Conservation (phyloP, 2,113 vertebrate genomes). For the Piaya cayana region DNA sequence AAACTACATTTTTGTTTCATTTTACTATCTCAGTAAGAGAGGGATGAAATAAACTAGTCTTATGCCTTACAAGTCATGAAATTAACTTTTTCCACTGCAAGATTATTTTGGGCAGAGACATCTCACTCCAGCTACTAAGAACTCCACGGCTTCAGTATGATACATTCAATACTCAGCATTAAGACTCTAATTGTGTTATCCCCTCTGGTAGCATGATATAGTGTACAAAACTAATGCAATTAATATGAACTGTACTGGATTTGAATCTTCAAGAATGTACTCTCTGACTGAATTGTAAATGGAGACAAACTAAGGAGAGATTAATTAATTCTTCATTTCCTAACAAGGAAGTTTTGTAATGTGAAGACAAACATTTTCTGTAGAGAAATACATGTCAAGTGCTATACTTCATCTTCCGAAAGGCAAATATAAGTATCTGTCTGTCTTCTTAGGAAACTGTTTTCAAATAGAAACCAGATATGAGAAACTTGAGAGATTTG, state of each 20-base stretch:
- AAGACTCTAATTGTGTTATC: constrained; percentile 30
- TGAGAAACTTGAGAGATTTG: background rate
- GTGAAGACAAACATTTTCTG: constrained; percentile 15
- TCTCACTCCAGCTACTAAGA: background rate
- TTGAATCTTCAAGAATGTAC: constrained; percentile 36
- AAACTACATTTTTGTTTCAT: background rate
- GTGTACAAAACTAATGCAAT: constrained; percentile 12
- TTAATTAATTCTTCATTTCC: constrained; percentile 51
- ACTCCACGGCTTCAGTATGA: background rate
- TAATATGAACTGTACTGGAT: background rate
- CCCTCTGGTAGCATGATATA: constrained; percentile 6
- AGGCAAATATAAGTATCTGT: background rate
- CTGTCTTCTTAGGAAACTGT: background rate
- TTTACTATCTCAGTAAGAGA: background rate
- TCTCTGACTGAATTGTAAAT: constrained; percentile 39
- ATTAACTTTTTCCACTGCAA: background rate
- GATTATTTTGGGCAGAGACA: constrained; percentile 1
- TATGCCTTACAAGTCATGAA: background rate
- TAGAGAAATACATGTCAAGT: background rate
- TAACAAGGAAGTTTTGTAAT: constrained; percentile 13
- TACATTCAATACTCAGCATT: constrained; percentile 24
- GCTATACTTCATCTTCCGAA: background rate
- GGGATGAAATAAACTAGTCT: background rate
- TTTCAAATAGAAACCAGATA: background rate
- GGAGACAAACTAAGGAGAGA: constrained; percentile 23